Evolutionary conservation across 2,113 vertebrate species (phyloP), one percentile per base, ranked within the genome.

Genomic region (Acrocephalus arundinaceus): DNA sequence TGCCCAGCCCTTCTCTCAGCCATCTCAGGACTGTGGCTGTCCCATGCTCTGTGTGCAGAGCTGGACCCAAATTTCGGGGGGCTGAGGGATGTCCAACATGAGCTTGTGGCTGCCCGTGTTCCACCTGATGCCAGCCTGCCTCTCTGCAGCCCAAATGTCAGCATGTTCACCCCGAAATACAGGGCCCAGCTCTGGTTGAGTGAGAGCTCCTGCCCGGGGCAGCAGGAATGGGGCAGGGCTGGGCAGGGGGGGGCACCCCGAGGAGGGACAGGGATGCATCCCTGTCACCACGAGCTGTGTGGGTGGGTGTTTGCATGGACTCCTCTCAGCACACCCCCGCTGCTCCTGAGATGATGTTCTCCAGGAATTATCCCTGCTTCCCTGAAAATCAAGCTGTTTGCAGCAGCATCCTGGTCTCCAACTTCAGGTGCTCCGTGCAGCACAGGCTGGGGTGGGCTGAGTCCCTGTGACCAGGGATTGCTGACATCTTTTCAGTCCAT

Each of bases 61-160:
- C 52, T 1, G 1, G 63, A 58, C 46, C 25, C 0, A 0, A 52
- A 35, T 35, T 41, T 17, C 0, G 0, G 28, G 54, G 63, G 13
- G 15, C 35, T 4, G 6, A 74, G 58, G 39, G 41, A 14, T 82
- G 66, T 58, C 49, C 81, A 20, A 0, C 1, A 3, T 1, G 7
- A 74, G 9, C n/a, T 30, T 0, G 0, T 28, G 62, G 35, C 27
- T 82, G 45, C 57, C 19, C 0, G 0, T 14, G 7, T 14, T 57
- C 43, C 21, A 25, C 19, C 21, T 5, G 1, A 4, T 10, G 71
- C 43, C 85, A 73, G 37, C 49, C 21, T 55, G 28, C 18, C 22
- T 72, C 70, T 71, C 51, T 88, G 82, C 63, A 80, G 54, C 45
- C 48, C 70, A 9, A 6, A 17, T 5, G 4, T 12, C 76, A 17